phyloP scores from a whole-genome alignment of 1,140 invertebrate species.

The Drosophila parvula region DNA sequence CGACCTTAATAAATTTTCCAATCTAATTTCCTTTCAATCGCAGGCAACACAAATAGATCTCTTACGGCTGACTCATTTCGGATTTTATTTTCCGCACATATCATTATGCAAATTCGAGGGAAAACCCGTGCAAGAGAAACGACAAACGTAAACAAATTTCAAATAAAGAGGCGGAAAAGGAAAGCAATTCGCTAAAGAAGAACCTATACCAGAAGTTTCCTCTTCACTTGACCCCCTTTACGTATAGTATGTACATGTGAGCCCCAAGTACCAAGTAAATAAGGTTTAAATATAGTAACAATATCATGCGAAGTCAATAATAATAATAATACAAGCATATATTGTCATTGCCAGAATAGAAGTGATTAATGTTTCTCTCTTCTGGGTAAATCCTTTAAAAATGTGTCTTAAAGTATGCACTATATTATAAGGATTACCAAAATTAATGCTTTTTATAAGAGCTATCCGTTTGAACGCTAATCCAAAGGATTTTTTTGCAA shows the following conservation, averaged over 20 bases:
- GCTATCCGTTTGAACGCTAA: background rate
- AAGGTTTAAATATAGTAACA: background rate
- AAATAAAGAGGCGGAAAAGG: slow-evolving; percentile 6
- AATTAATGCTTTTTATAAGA: background rate
- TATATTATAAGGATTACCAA: background rate
- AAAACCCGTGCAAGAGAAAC: slow-evolving; percentile 13
- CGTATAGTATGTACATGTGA: background rate
- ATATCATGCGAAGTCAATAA: too few relatives aligned
- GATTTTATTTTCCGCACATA: slow-evolving; percentile 10
- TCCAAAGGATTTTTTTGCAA: too few relatives aligned
- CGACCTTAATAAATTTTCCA: slow-evolving; percentile 11
- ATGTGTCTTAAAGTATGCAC: background rate
- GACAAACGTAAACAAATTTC: slow-evolving; percentile 28
- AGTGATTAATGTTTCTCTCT: background rate
- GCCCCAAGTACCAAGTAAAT: background rate
- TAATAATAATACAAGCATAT: too few relatives aligned
- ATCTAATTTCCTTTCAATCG: slow-evolving; percentile 5
- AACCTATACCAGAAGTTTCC: background rate
- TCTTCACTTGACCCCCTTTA: slow-evolving; percentile 3
- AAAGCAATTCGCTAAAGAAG: background rate
- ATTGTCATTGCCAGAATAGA: background rate
- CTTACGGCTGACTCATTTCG: slow-evolving; percentile 10
- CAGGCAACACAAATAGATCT: slow-evolving; percentile 6
- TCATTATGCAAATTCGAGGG: slow-evolving; percentile 49
- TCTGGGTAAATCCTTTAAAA: background rate